These are phyloP conservation scores for Discoglossus pictus DNA, from an alignment of 2,797 vertebrate genomes.

Conservation along the genomic window DNA sequence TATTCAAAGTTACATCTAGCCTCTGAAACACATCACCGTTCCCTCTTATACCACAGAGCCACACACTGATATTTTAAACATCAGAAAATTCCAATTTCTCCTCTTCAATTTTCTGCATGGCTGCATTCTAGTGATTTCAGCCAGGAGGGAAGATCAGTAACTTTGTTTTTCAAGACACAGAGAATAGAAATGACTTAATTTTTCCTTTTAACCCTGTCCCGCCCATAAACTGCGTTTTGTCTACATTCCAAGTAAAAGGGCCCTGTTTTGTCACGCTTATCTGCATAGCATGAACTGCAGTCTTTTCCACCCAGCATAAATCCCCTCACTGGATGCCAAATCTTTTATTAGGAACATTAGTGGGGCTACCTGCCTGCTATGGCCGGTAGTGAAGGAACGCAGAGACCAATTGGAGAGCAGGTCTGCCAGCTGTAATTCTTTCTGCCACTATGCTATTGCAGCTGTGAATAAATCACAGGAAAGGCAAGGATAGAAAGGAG, in stretches of 20 bases:
- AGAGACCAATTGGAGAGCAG: not conserved
- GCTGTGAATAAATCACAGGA: constrained; percentile 29
- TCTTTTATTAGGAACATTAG: too few species aligned
- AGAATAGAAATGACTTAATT: constrained; percentile 47
- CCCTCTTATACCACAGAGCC: constrained; percentile 2
- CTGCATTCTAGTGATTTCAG: constrained; percentile 48
- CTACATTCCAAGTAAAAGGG: too few species aligned
- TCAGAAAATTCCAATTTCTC: constrained; percentile 47
- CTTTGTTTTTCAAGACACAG: constrained; percentile 34
- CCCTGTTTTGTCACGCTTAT: too few species aligned
- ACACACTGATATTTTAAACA: constrained; percentile 43
- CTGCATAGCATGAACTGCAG: too few species aligned
- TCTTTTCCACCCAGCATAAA: too few species aligned
- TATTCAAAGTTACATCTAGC: constrained; percentile 16
- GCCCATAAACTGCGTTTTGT: not conserved
- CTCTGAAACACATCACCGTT: constrained; percentile 1
- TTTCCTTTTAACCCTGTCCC: constrained; percentile 32
- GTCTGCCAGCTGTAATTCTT: constrained; percentile 7
- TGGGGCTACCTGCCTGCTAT: too few species aligned
- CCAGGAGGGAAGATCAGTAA: constrained; percentile 42
- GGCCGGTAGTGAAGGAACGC: too few species aligned
- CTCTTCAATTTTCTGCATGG: constrained; percentile 47
- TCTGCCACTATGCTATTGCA: constrained; percentile 15
- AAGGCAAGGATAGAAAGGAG: constrained; percentile 16
- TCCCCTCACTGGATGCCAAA: too few species aligned